Conservation (phyloP, 2,797 vertebrate genomes). For the Pangasius mekongensis region DNA sequence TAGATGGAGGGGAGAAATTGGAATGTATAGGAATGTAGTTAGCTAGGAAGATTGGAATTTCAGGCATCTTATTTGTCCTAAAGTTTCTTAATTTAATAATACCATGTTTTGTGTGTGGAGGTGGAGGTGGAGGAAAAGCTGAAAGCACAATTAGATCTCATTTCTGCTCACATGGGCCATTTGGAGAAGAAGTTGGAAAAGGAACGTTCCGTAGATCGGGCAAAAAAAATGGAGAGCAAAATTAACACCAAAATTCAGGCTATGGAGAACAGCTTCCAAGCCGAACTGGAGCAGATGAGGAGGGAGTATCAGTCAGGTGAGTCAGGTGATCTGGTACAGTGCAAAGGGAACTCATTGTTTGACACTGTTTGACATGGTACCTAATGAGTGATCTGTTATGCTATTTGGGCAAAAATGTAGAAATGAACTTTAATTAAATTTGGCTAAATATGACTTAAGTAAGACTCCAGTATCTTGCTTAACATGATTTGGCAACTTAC, state of each 20-base stretch:
- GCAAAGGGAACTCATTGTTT: neutral
- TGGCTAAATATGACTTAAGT: neutral
- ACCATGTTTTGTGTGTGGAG: conserved; percentile 63
- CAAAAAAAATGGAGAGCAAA: conserved; percentile 71
- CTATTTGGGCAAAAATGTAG: neutral
- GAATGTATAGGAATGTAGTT: neutral
- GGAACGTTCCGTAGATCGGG: conserved; percentile 58
- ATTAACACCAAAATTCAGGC: conserved; percentile 69
- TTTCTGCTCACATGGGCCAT: conserved; percentile 71
- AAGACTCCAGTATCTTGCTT: neutral
- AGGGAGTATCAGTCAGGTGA: conserved; percentile 82
- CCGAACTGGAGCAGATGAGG: conserved; percentile 81
- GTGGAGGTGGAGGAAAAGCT: conserved; percentile 68
- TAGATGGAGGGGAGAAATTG: neutral
- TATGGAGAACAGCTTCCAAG: conserved; percentile 76
- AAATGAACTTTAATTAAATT: neutral
- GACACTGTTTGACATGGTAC: neutral
- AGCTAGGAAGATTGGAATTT: neutral
- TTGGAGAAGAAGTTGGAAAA: conserved; percentile 64
- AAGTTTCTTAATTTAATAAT: neutral
- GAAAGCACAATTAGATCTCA: conserved; percentile 66
- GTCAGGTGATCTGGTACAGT: conserved; percentile 32
- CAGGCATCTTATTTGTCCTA: neutral
- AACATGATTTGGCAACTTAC: neutral
- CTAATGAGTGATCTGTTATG: neutral